A percentile compares a stretch with the other conserved stretches of the same genome.
phyloP scores from a whole-genome alignment of 2,888 invertebrate species.

The Nephrotoma appendiculata region DNA sequence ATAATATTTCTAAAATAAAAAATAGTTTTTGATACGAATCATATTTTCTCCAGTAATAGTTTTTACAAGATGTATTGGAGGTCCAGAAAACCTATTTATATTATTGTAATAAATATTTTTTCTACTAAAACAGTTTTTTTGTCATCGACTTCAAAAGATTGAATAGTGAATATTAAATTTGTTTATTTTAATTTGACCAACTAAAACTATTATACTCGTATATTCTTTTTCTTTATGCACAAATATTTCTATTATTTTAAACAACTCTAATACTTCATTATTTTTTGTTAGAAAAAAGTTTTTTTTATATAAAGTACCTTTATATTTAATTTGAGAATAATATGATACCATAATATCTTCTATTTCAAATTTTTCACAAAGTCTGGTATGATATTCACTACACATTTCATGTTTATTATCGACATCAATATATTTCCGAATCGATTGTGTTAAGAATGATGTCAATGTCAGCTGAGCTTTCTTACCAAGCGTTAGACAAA shows the following conservation, averaged over 20 bases:
- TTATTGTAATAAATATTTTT: background rate
- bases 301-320: background rate
- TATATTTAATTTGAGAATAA: background rate
- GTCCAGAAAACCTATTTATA: background rate
- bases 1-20: background rate
- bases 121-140: background rate
- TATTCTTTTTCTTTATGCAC: background rate
- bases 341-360: background rate
- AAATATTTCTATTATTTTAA: background rate
- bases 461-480: background rate
- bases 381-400: background rate
- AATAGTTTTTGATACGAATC: background rate
- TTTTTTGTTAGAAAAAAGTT: background rate
- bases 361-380: background rate
- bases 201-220: background rate
- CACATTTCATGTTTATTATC: background rate
- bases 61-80: background rate
- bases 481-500: background rate
- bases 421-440: background rate
- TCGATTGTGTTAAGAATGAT: background rate
- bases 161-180: background rate
- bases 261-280: background rate
- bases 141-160: background rate
- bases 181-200: background rate
- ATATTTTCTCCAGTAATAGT: background rate